Evolutionary conservation across 2,797 vertebrate species (phyloP), one percentile per base, ranked within the genome.

Genomic region (Halcyon chelicuti): DNA sequence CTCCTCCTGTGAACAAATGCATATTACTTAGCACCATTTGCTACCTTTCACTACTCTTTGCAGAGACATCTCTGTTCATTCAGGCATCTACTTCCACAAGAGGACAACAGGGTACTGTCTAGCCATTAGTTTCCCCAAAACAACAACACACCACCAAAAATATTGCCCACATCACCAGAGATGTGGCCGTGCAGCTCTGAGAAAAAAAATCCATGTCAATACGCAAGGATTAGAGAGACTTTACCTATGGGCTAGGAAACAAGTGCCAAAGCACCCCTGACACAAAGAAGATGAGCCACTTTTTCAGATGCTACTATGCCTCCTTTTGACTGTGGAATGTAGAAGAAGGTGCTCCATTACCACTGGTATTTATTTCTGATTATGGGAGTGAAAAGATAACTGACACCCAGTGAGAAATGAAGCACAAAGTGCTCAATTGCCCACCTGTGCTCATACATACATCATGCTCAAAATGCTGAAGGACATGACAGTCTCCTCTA

Each of bases 401-500:
- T 90, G 84, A 90, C 75, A 87, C 22, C 5, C 47, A 54, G 25
- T 60, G 74, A 52, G 83, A 68, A 86, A 70, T 14, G 51, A 83
- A 88, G 71, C 77, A 73, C 63, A 57, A 71, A 81, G 66, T 28
- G n/a, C 67, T 70, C 80, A 76, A 35, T 47, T 95, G 52, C 70
- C 90, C 88, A 88, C 80, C 80, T 94, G 80, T 89, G 63, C 86
- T 67, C 60, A 58, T 67, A 79, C 40, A 58, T 61, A 81, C 83
- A 86, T 84, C 66, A 75, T 18, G 44, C 74, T 93, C 71, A 95
- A 95, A 95, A 67, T 49, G 47, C 61, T 67, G 22, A 90, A 95
- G 79, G 86, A 85, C 55, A 5, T 39, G 74, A 80, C 63, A 94
- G 26, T 76, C 60, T 67, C 73, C 28, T 55, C 71, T 82, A 66